Conservation (phyloP, 2,797 vertebrate genomes). For the Manis crassicaudata region DNA sequence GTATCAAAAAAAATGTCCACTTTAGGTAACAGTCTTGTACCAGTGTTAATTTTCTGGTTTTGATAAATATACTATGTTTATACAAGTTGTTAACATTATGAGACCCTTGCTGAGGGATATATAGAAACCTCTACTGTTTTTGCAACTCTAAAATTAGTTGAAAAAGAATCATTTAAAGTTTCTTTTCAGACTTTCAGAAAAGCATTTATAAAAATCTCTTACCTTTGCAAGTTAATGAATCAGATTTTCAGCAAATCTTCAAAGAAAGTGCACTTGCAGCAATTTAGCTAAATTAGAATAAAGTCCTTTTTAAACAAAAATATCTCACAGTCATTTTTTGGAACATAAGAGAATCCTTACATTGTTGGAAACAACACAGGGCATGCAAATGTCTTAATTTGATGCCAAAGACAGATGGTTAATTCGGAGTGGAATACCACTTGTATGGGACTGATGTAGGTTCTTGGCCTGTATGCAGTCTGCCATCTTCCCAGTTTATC, state of each 20-base stretch:
- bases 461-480: neutral
- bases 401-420: neutral
- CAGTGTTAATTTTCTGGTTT: neutral
- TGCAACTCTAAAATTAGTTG: slow-evolving; percentile 28
- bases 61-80: neutral
- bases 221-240: neutral
- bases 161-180: neutral
- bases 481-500: neutral
- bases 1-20: neutral
- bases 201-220: slow-evolving; percentile 1
- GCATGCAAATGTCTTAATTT: neutral
- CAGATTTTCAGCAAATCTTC: neutral
- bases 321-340: slow-evolving; percentile 1
- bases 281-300: neutral
- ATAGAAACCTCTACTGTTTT: neutral
- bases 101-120: neutral
- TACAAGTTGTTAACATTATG: neutral
- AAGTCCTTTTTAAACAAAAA: neutral
- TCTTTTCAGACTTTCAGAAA: neutral
- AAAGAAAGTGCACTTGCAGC: neutral
- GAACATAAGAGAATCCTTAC: neutral
- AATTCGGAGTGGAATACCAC: neutral
- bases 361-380: neutral
- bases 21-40: neutral
- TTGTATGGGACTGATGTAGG: neutral